phyloP scores from a whole-genome alignment of 2,113 vertebrate species.

The Murina feae region DNA sequence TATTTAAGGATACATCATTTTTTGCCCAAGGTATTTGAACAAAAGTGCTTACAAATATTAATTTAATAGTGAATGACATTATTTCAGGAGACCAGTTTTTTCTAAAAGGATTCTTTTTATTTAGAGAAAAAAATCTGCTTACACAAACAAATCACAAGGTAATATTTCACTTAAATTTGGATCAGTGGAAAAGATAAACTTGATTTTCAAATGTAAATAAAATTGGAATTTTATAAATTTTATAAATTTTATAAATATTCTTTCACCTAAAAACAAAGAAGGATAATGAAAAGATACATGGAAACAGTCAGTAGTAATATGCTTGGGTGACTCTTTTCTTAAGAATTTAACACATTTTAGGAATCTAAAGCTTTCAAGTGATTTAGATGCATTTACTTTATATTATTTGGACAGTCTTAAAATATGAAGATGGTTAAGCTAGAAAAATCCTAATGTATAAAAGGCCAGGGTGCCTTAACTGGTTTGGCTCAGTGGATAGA shows the following conservation, averaged over 20 bases:
- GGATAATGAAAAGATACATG: neutral
- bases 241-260: too few relatives aligned
- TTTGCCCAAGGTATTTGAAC: conserved; percentile 29
- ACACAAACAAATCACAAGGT: conserved; percentile 39
- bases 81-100: neutral
- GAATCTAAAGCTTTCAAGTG: neutral
- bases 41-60: conserved; percentile 26
- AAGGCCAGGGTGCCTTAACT: too few relatives aligned
- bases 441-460: neutral
- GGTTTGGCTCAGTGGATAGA: too few relatives aligned
- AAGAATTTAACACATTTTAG: neutral
- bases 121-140: neutral
- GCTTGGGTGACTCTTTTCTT: neutral
- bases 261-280: neutral
- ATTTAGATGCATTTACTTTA: neutral
- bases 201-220: conserved; percentile 19
- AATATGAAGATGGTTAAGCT: neutral
- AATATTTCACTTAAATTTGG: conserved; percentile 39
- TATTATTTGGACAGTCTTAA: conserved; percentile 7
- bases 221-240: neutral
- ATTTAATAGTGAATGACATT: conserved; percentile 42
- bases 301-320: neutral
- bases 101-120: neutral
- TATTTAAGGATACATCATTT: conserved; percentile 26
- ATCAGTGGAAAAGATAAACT: neutral